phyloP scores from a whole-genome alignment of 2,888 invertebrate species.

The Epistrophe grossulariae region DNA sequence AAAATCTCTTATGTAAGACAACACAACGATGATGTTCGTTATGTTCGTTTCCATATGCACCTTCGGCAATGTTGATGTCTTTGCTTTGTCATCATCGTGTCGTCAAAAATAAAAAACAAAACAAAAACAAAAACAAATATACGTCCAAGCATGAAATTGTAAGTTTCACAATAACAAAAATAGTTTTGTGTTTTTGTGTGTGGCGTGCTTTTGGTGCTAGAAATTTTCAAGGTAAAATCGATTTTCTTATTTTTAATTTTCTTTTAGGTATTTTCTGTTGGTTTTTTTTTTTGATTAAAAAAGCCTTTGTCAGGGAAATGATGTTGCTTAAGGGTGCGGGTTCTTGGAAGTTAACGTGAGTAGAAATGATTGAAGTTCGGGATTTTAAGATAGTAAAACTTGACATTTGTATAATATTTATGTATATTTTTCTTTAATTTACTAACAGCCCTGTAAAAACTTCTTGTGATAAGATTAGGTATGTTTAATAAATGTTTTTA shows the following conservation, averaged over 20 bases:
- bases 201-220: constrained; percentile 38
- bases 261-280: constrained; percentile 24
- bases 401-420: constrained; percentile 2
- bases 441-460: background rate
- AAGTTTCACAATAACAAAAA: constrained; percentile 51
- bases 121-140: background rate
- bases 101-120: constrained; percentile 9
- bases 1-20: constrained; percentile 51
- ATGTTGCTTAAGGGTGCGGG: background rate
- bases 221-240: constrained; percentile 65
- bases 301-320: background rate
- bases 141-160: constrained; percentile 48
- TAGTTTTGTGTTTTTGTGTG: constrained; percentile 53
- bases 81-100: constrained; percentile 24
- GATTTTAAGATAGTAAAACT: background rate
- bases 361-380: constrained; percentile 13
- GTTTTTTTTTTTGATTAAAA: background rate
- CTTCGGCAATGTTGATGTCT: constrained; percentile 51
- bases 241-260: constrained; percentile 52
- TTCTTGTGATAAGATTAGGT: background rate
- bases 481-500: background rate
- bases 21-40: constrained; percentile 30
- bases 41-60: constrained; percentile 52
- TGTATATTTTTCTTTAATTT: constrained; percentile 5
- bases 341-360: constrained; percentile 4